Percentiles rank a stretch among this genome's conserved stretches.
Evolutionary conservation across 1,140 invertebrate species (phyloP).

Genomic region (Luehdorfia chinensis): DNA sequence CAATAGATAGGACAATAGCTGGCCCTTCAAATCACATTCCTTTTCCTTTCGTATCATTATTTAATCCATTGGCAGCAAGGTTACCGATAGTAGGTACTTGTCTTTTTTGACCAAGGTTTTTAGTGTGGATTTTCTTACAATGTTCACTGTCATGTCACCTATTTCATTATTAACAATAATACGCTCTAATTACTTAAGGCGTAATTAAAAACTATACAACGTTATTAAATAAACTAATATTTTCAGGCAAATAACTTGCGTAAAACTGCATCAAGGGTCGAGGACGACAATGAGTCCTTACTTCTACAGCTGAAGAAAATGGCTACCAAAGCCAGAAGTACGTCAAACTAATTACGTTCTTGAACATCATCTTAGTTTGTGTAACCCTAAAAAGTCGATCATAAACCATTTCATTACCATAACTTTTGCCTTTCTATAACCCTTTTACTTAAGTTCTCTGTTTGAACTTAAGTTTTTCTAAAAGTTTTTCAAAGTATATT

Average conservation of each 20-base stretch:
- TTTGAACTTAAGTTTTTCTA: conserved; percentile 6
- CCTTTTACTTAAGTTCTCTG: conserved; percentile 9
- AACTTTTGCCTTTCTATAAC: neutral
- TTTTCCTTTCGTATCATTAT: conserved; percentile 64
- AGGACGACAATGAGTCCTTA: conserved; percentile 96
- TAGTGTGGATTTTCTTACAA: conserved; percentile 25
- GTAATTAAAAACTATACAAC: conserved; percentile 14
- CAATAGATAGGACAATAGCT: conserved; percentile 44
- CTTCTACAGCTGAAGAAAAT: conserved; percentile 96
- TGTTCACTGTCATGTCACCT: too few species aligned
- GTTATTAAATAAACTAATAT: conserved; percentile 67
- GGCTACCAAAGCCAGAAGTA: conserved; percentile 90
- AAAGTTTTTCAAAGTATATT: conserved; percentile 1
- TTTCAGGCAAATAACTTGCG: conserved; percentile 88
- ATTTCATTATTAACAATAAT: conserved; percentile 14
- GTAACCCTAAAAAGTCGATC: conserved; percentile 25
- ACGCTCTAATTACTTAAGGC: conserved; percentile 16
- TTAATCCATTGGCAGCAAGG: conserved; percentile 68
- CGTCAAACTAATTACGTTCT: conserved; percentile 68
- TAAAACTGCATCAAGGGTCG: conserved; percentile 91
- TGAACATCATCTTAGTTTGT: conserved; percentile 51
- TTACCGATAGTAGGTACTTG: conserved; percentile 72
- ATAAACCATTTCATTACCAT: neutral
- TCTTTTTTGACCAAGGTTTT: conserved; percentile 26
- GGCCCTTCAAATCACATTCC: conserved; percentile 39